phyloP scores from a whole-genome alignment of 2,888 invertebrate species.

The Eupithecia abbreviata region DNA sequence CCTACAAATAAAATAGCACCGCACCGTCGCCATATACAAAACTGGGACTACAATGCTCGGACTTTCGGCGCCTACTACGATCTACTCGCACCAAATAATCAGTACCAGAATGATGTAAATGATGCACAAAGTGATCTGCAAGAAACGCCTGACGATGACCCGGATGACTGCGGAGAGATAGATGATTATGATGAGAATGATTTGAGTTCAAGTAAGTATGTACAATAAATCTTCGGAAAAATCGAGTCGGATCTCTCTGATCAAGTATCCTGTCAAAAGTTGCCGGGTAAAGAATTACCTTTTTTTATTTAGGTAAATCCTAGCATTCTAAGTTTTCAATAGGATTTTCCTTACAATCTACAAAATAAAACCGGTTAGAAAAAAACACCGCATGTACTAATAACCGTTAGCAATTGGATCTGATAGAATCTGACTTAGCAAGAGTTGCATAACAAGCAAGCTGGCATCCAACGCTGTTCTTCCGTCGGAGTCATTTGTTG shows the following conservation, averaged over 20 bases:
- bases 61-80: constrained; percentile 69
- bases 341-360: not conserved
- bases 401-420: too few species aligned
- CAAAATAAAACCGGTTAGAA: too few species aligned
- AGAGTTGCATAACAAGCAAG: too few species aligned
- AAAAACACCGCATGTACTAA: too few species aligned
- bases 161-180: constrained; percentile 74
- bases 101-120: constrained; percentile 43
- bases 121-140: constrained; percentile 57
- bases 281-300: not conserved
- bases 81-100: constrained; percentile 56
- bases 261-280: not conserved
- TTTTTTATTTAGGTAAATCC: too few species aligned
- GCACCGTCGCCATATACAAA: constrained; percentile 54
- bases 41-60: constrained; percentile 54
- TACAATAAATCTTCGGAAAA: not conserved
- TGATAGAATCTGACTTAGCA: too few species aligned
- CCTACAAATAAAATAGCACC: constrained; percentile 80
- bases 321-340: too few species aligned
- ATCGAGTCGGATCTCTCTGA: not conserved
- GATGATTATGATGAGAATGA: constrained; percentile 79
- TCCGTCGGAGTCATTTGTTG: too few species aligned
- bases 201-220: constrained; percentile 68
- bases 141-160: constrained; percentile 68
- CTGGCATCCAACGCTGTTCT: too few species aligned